Conservation (phyloP, 2,797 vertebrate genomes). For the Gadopsis bispinosus region DNA sequence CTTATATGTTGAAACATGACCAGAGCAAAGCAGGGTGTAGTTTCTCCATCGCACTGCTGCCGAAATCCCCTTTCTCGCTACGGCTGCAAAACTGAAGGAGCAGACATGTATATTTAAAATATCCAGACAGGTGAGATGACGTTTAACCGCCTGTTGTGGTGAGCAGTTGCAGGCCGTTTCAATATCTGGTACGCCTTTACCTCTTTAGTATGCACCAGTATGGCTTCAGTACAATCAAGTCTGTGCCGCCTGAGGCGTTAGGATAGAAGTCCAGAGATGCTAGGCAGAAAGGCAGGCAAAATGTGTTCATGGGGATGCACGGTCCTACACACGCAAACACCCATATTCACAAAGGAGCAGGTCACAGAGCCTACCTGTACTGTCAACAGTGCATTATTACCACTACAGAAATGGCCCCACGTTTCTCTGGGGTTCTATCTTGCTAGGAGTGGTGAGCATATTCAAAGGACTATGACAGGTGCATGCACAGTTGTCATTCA, state of each 20-base stretch:
- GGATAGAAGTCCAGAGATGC: conserved; percentile 5
- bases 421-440: conserved; percentile 21
- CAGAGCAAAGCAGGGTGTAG: conserved; percentile 18
- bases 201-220: conserved; percentile 28
- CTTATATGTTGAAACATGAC: conserved; percentile 59
- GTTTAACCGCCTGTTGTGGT: conserved; percentile 38
- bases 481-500: conserved; percentile 47
- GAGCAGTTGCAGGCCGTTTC: conserved; percentile 41
- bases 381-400: conserved; percentile 23
- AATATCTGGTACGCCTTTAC: conserved; percentile 46
- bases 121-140: conserved; percentile 28
- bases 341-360: conserved; percentile 19
- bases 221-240: conserved; percentile 33
- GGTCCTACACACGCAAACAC: not conserved
- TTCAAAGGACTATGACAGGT: conserved; percentile 45
- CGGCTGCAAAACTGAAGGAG: conserved; percentile 20
- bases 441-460: conserved; percentile 11
- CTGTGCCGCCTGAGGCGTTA: not conserved
- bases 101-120: conserved; percentile 37
- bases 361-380: conserved; percentile 6
- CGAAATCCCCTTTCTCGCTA: conserved; percentile 26
- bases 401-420: conserved; percentile 17
- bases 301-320: not conserved
- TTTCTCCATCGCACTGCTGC: conserved; percentile 35
- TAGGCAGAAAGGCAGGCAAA: conserved; percentile 4